Base-by-base conservation (phyloP, 2,888 invertebrate genomes). In the Hemicrepidius hirtus region DNA sequence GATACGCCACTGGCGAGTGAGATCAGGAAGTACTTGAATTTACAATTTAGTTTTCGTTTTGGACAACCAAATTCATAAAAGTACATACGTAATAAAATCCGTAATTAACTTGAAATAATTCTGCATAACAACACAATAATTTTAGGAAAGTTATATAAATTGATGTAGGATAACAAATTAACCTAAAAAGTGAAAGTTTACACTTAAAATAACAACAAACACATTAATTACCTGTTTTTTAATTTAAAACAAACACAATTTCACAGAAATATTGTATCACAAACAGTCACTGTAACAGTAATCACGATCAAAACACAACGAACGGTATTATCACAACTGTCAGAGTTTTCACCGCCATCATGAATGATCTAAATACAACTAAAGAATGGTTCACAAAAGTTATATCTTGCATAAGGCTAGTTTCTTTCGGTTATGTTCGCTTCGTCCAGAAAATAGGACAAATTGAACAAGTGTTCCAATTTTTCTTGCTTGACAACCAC, bases 291-390 rank as follows among this genome's bases (percentile, higher is more conserved):
- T 53, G 13, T 2, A 18, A 28, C 28, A 28, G 5, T 53, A 13
- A 50, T 28, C 32, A 53, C 28, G 28, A 28, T 13, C 13, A 28
- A 53, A 28, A 53, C 53, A 53, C 24, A 12, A 53, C 28, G 53
- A 28, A 53, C 53, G 18, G 16, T 44, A 50, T 24, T 50, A 24
- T 50, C 21, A 53, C 53, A 53, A 53, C 53, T 32, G 53, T 53
- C 53, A 50, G 3, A 28, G n/a, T 21, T 12, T 10, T 50, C 5
- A 53, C 53, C 53, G 53, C 53, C 53, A 53, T 53, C 24, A 53
- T 16, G 9, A 6, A 24, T 53, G n/a, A 13, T 53, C 28, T 7
- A 32, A 53, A 53, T 28, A 28, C 24, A 53, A 24, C 28, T 28
- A 53, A 53, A 53, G 53, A 28, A 53, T 9, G 53, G 53, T 53